Base-by-base conservation (phyloP, 2,888 invertebrate species). In the Polymixis lichenea region DNA sequence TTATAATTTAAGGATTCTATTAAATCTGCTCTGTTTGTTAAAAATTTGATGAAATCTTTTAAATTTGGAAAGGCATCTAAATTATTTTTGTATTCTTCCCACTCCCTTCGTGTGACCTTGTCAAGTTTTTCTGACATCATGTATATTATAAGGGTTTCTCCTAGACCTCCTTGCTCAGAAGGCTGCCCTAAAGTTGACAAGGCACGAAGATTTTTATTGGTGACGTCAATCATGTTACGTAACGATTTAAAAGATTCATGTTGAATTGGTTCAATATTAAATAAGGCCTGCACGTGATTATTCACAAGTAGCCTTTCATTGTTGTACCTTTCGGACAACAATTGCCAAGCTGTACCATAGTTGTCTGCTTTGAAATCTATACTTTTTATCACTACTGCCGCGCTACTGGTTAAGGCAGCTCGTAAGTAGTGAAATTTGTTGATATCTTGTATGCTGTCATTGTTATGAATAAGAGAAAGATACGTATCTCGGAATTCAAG, bases 281-380 rank as follows among this genome's bases (percentile, higher is more conserved):
- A 87, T 61, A 88, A 76, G 0, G 85, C 76, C 19, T 87, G 73
- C 11, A 87, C 69, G 56, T 88, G 88, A 64, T 86, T 82, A 62
- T 86, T 84, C 17, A 86, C 38, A 11, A 89, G 61, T 13, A 89
- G 25, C 8, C 80, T 76, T 13, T 80, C 74, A 38, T 86, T 88
- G 53, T 88, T 71, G 38, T 67, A 86, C 15, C 86, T 66, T 1
- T 85, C 77, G 8, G 51, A 79, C 4, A 88, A 64, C 67, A 86
- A 65, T 1, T 83, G 58, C 88, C 87, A 87, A 11, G 81, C 86
- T 38, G n/a, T n/a, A n/a, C n/a, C n/a, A n/a, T n/a, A n/a, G n/a
- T n/a, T n/a, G 78, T 72, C 74, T 3, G 78, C 62, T 61, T 77
- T 81, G 60, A 88, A 85, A 9, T 84, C 84, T 11, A 86, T 60